These are phyloP conservation scores for Phymanthus crucifer DNA, from an alignment of 92 coral and sea anemone species.

Conservation along the genomic window DNA sequence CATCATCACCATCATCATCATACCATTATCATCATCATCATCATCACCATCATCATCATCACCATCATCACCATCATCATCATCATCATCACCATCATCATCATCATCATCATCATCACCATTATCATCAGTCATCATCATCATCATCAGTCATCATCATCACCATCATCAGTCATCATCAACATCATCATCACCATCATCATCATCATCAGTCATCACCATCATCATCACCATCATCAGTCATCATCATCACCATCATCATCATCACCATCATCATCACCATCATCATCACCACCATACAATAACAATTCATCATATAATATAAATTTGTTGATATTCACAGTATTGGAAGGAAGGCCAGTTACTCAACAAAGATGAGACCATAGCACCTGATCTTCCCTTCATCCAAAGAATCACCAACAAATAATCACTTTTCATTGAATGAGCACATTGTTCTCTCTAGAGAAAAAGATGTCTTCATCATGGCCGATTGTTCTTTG, in stretches of 20 bases:
- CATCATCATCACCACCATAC: background rate
- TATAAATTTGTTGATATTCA: background rate
- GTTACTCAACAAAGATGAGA: constrained; percentile 63
- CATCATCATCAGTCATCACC: background rate
- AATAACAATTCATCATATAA: background rate
- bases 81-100: background rate
- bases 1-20: background rate
- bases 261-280: background rate
- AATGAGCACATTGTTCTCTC: too few species aligned
- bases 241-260: background rate
- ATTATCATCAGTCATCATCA: background rate
- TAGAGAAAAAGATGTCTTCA: too few species aligned
- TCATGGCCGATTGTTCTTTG: too few species aligned
- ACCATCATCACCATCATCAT: background rate
- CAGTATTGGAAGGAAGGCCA: constrained; percentile 94
- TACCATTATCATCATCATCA: too few species aligned
- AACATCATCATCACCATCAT: background rate
- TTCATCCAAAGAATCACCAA: constrained; percentile 56
- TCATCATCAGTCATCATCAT: background rate
- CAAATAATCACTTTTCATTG: background rate
- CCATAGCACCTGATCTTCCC: constrained; percentile 86
- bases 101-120: background rate
- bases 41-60: background rate
- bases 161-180: background rate
- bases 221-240: too few species aligned